Conservation (phyloP, 64 coral and sea anemone species). For the Montipora cactus region DNA sequence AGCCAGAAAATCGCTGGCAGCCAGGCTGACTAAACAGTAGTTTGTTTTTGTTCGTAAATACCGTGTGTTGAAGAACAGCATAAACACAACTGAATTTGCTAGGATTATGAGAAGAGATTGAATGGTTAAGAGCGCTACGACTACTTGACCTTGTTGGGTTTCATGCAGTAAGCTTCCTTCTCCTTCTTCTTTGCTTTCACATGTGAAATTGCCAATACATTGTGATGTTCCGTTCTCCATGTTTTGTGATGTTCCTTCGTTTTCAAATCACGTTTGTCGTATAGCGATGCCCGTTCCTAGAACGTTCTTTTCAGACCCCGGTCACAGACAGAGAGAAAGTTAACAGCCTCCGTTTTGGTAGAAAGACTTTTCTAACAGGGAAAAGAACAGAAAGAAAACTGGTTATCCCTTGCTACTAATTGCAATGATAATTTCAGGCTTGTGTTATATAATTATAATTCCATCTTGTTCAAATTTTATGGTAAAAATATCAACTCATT, state of each 20-base stretch:
- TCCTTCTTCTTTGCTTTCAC: neutral
- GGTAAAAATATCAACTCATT: too few relatives aligned
- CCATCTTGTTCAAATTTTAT: too few relatives aligned
- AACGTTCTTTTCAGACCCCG: neutral
- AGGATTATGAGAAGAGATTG: constrained; percentile 55
- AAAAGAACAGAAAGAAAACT: too few relatives aligned
- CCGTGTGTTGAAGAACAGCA: constrained; percentile 37
- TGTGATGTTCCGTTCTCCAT: constrained; percentile 4
- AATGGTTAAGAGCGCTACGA: constrained; percentile 6
- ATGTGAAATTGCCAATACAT: neutral
- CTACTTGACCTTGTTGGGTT: neutral
- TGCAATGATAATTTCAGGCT: too few relatives aligned
- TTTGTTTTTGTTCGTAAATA: constrained; percentile 78
- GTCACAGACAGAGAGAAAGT: neutral
- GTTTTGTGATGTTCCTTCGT: neutral
- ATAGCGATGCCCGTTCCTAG: neutral
- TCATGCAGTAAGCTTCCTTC: neutral
- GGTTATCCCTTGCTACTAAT: neutral
- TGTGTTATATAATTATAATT: too few relatives aligned
- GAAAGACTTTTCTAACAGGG: too few relatives aligned
- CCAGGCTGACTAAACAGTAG: constrained; percentile 86
- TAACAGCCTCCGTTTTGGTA: too few relatives aligned
- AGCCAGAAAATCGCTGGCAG: constrained; percentile 71
- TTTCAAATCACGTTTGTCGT: neutral
- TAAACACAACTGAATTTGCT: constrained; percentile 73